Evolutionary conservation across 2,888 invertebrate genomes (phyloP), one percentile per base, ranked within the genome.

Genomic region (Drosophila subsilvestris): DNA sequence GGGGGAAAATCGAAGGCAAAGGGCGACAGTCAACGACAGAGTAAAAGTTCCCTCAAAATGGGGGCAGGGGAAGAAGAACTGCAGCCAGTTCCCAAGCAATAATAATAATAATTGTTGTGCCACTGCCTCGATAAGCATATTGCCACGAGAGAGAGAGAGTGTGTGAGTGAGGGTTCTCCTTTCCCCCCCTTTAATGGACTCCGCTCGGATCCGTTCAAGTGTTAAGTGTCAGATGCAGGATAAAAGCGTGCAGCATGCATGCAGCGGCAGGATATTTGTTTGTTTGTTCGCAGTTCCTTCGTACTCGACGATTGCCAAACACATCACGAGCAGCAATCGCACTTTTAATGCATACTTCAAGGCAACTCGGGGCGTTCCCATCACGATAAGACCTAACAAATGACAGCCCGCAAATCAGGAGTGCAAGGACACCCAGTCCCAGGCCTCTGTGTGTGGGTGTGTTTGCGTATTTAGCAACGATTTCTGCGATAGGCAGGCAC

Each of bases 201-300:
- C 45, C 48, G 62, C 20, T 47, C 44, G 56, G 60, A 60, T 56
- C 71, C 78, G 80, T 68, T 85, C 86, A 75, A 87, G 84, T 85
- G 87, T 87, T 85, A 87, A 85, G 79, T 85, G 85, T 85, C 85
- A 85, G 86, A 87, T 82, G 83, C 87, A 87, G 87, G 80, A 77
- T 81, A 84, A 84, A 82, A 84, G 83, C 81, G 84, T 82, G 45
- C 56, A 61, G 56, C 56, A 73, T 83, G 80, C 76, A 83, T 71
- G 63, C 71, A 66, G 63, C 72, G 71, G 56, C 81, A 86, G 87
- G 79, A 85, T 75, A 85, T 84, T 83, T 84, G 86, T 84, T 84
- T 86, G 84, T 79, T 79, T 74, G 71, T 68, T 67, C 70, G 7
- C 6, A 37, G 37, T 37, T 27, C 14, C 37, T 37, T n/a, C 73